Conservation (phyloP, 1,140 invertebrate genomes). For the Pseudachorutes palmiensis region DNA sequence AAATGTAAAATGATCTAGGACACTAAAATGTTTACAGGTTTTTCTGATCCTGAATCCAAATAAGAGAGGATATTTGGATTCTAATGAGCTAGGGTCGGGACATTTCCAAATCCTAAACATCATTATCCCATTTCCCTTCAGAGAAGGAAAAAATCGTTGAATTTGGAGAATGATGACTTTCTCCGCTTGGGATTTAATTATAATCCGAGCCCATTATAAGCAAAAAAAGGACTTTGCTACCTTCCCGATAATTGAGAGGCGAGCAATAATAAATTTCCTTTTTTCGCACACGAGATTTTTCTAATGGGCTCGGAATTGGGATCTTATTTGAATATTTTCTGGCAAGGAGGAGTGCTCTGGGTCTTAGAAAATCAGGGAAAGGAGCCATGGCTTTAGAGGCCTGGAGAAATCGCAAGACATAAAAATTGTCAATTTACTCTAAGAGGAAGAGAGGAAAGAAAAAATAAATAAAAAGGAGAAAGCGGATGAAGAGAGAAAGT, state of each 20-base stretch:
- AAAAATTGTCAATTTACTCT: constrained; percentile 10
- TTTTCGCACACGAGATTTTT: neutral
- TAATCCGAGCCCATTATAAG: no score
- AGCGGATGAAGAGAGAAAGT: constrained; percentile 23
- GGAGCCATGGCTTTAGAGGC: neutral
- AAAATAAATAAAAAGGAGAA: constrained; percentile 24
- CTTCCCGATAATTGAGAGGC: no score
- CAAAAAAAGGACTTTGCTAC: no score
- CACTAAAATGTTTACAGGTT: constrained; percentile 3
- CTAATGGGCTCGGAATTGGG: constrained; percentile 1
- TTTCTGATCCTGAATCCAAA: neutral
- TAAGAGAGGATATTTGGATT: neutral
- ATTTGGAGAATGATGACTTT: neutral
- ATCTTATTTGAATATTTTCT: neutral
- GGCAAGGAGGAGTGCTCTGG: neutral
- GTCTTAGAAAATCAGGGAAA: neutral
- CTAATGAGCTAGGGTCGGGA: neutral
- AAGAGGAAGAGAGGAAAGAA: constrained; percentile 1
- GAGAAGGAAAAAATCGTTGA: neutral
- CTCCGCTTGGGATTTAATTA: neutral
- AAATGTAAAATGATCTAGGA: neutral
- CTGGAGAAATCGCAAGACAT: neutral
- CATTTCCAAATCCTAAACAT: neutral
- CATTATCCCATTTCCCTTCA: neutral
- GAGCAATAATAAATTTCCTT: neutral